phyloP scores from a whole-genome alignment of 2,113 vertebrate genomes.

The Cavia porcellus region DNA sequence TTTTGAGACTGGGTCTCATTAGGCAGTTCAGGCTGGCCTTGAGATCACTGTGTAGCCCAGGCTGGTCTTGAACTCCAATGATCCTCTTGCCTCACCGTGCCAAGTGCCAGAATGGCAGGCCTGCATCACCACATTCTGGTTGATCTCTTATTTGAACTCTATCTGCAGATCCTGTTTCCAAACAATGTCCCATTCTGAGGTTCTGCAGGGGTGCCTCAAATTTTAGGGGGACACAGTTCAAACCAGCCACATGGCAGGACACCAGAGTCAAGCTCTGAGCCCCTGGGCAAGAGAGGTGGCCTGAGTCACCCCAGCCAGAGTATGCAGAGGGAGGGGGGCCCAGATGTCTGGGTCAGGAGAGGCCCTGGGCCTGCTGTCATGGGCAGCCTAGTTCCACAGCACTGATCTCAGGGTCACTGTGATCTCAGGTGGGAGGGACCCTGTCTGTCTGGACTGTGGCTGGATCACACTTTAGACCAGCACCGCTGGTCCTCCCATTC shows the following conservation, averaged over 20 bases:
- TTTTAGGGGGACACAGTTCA: neutral
- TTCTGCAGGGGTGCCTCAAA: no score
- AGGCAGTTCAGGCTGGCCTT: no score
- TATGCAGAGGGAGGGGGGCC: neutral
- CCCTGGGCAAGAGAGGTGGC: neutral
- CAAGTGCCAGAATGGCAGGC: neutral
- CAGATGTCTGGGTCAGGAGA: neutral
- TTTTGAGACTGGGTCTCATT: no score
- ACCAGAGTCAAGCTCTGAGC: no score
- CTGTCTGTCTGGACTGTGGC: neutral
- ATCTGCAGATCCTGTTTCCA: neutral
- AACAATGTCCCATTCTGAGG: neutral
- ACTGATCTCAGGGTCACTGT: no score
- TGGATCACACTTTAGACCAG: neutral
- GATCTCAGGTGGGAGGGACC: neutral
- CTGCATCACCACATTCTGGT: rapidly evolving
- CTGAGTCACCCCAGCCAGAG: neutral
- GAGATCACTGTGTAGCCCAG: no score
- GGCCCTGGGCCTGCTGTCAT: neutral
- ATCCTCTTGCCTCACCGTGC: neutral
- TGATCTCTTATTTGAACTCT: neutral
- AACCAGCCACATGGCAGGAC: neutral
- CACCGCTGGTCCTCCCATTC: no score
- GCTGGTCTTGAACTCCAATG: neutral
- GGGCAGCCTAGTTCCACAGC: neutral